phyloP scores from a whole-genome alignment of 2,797 vertebrate species.

The Arremon brunneinucha region DNA sequence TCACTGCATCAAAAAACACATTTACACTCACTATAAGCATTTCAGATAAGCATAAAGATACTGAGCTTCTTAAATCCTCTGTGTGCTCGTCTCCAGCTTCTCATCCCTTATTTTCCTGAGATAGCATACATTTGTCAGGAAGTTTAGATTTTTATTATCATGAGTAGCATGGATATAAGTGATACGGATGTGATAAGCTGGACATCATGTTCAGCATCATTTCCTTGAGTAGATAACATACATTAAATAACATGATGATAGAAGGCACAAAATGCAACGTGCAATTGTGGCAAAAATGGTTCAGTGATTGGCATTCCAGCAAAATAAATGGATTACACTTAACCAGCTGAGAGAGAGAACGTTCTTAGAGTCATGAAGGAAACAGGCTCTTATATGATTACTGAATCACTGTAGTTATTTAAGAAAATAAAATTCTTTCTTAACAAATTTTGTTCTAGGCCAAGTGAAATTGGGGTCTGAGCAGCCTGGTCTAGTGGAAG shows the following conservation, averaged over 20 bases:
- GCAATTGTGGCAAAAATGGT: background rate
- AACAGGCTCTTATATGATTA: background rate
- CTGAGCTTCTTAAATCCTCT: background rate
- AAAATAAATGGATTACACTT: background rate
- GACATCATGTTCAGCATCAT: background rate
- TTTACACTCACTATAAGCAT: background rate
- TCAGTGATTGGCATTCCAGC: background rate
- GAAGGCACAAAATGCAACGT: background rate
- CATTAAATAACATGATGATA: background rate
- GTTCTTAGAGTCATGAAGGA: background rate
- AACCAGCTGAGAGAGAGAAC: background rate
- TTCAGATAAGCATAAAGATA: background rate
- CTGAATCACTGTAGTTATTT: background rate
- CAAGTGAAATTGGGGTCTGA: background rate
- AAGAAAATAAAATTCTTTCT: background rate
- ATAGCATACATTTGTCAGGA: background rate
- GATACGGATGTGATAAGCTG: background rate
- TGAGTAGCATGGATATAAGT: background rate
- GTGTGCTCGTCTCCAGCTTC: fast-evolving
- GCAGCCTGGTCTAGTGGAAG: background rate
- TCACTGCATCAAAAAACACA: background rate
- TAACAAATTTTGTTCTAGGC: too few relatives aligned
- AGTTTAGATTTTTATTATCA: background rate
- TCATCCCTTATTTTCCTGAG: background rate
- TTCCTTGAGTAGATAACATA: background rate